Conservation (phyloP, 2,888 invertebrate genomes). For the Seira ritae region DNA sequence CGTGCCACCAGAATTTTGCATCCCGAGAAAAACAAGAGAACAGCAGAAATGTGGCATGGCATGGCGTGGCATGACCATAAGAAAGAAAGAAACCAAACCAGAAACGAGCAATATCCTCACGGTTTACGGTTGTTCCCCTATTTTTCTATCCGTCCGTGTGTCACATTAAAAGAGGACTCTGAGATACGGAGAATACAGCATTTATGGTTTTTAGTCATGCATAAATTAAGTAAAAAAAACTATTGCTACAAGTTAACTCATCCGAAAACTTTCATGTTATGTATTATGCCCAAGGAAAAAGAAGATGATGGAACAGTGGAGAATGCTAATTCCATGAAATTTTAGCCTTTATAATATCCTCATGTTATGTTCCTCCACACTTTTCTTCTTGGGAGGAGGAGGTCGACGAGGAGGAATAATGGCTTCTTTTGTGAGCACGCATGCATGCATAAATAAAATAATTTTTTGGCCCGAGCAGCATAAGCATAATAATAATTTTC, state of each 20-base stretch:
- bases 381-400: constrained; percentile 25
- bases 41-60: constrained; percentile 31
- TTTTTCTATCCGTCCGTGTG: neutral
- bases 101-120: too few species aligned
- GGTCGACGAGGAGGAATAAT: constrained; percentile 42
- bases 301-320: constrained; percentile 40
- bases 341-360: too few species aligned
- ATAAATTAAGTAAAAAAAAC: constrained; percentile 47
- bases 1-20: too few species aligned
- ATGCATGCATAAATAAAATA: constrained; percentile 49
- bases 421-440: constrained; percentile 38
- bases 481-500: too few species aligned
- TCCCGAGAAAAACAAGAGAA: too few species aligned
- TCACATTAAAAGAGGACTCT: neutral
- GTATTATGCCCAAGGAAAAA: neutral
- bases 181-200: neutral
- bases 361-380: too few species aligned
- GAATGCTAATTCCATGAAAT: constrained; percentile 51
- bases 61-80: too few species aligned
- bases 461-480: too few species aligned
- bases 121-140: neutral
- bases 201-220: constrained; percentile 59
- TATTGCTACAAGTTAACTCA: constrained; percentile 52
- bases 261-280: constrained; percentile 45
- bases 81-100: too few species aligned